Evolutionary conservation across 1,140 invertebrate species (phyloP).

Genomic region (Propsilocerus akamusi): DNA sequence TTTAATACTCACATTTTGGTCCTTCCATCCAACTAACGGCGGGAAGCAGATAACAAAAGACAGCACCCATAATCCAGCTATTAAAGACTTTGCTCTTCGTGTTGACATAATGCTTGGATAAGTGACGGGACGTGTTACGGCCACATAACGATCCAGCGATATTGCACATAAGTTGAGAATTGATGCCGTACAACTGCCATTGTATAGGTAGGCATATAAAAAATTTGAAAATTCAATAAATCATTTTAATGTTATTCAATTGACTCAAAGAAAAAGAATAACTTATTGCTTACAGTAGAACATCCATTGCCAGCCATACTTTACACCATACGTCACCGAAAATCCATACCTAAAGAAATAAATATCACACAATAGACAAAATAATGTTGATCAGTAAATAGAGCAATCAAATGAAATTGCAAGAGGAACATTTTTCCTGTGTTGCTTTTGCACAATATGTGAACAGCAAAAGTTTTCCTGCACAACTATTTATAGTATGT

Average conservation of each 20-base stretch:
- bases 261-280: neutral
- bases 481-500: too few species aligned
- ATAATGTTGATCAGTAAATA: too few species aligned
- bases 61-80: constrained; percentile 80
- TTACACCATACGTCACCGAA: constrained; percentile 84
- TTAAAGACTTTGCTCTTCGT: constrained; percentile 68
- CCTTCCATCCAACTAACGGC: constrained; percentile 86
- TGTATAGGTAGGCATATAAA: too few species aligned
- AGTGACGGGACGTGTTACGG: constrained; percentile 80
- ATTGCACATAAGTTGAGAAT: constrained; percentile 87
- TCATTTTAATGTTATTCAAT: neutral
- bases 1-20: constrained; percentile 39
- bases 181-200: constrained; percentile 79
- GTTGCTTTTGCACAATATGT: too few species aligned
- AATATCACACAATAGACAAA: too few species aligned
- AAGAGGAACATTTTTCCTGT: too few species aligned
- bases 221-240: neutral
- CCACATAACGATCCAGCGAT: constrained; percentile 84
- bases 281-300: constrained; percentile 78
- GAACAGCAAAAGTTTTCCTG: too few species aligned
- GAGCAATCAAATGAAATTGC: too few species aligned
- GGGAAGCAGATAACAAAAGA: constrained; percentile 95
- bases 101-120: constrained; percentile 89
- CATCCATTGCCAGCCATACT: constrained; percentile 84
- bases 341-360: constrained; percentile 62